Evolutionary conservation across 1,140 invertebrate genomes (phyloP), one percentile per base, ranked within the genome.

Genomic region (Tetramorium simillimum): DNA sequence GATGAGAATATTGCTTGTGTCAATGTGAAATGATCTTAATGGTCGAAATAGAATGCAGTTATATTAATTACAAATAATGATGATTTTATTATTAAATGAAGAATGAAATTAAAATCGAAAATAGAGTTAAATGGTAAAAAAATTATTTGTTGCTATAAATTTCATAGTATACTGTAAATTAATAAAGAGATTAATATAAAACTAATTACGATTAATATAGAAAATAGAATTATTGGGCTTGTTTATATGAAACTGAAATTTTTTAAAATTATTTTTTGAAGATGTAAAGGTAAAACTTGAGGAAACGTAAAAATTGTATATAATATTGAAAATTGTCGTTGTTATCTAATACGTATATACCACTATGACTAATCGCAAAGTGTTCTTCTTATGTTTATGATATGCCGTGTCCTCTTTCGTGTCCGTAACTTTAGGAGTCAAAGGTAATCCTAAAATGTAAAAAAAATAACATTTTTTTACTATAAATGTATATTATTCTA

Each of bases 311-410:
- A 60, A 33, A 3, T 73, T 53, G 3, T 18, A 33, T 75, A 53
- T 37, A 33, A 40, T 16, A 58, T 21, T 58, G n/a, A 80, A 65
- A 51, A 3, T 37, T n/a, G n/a, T n/a, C n/a, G 65, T 51, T 46
- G 4, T 62, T 33, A 51, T 80, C 9, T 49, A 49, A 51, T 65
- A 40, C n/a, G 70, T 86, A 87, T 73, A 88, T 91, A 94, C 93
- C 86, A 92, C 62, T 81, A 88, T 93, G 6, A 94, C 89, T 80
- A 92, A 85, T 67, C 90, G 91, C 37, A 94, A 85, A 24, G 92
- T 92, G 53, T 90, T 81, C 37, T 89, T 53, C 51, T 87, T 67
- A 58, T 5, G 60, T 85, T 56, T 60, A 3, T 69, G 24, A 28
- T 58, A 51, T n/a, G 21, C 37, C 2, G 18, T 37, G 18, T 51